Percentiles rank a stretch among this genome's conserved stretches.
These are phyloP conservation scores for Sarotherodon lohbergeri DNA, from an alignment of 2,113 vertebrate species.

Conservation along the genomic window DNA sequence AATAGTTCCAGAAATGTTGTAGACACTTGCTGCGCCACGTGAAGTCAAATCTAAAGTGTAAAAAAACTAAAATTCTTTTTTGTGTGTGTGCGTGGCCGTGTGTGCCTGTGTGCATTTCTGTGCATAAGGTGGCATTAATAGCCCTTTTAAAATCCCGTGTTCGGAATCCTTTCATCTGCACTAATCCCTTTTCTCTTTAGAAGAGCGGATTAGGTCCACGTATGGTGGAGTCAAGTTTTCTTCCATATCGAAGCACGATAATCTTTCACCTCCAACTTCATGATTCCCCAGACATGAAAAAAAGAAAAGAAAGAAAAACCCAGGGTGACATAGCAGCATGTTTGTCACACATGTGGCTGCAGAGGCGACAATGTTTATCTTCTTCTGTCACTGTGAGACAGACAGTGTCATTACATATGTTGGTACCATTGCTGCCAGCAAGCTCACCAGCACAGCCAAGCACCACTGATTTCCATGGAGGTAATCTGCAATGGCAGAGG, in stretches of 20 bases:
- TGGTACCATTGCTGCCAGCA: conserved; percentile 33
- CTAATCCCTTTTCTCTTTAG: conserved; percentile 32
- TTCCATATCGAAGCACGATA: not conserved
- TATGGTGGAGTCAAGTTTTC: not conserved
- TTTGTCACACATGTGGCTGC: not conserved
- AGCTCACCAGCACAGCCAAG: conserved; percentile 9
- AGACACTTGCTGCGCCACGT: not conserved
- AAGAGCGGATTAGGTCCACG: conserved; percentile 4
- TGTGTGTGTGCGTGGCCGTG: not conserved
- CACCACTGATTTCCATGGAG: conserved; percentile 36
- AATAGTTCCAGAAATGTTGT: not conserved
- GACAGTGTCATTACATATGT: conserved; percentile 52
- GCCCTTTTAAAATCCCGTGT: conserved; percentile 18
- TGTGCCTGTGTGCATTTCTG: not conserved
- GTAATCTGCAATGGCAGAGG: conserved; percentile 56
- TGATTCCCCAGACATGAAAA: not conserved
- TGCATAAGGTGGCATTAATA: conserved; percentile 4
- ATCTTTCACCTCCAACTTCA: conserved; percentile 24
- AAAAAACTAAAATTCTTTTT: not conserved
- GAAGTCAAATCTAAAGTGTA: not conserved
- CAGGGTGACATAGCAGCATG: not conserved
- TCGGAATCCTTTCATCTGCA: conserved; percentile 39
- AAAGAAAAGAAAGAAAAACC: not conserved
- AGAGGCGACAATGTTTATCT: conserved; percentile 35
- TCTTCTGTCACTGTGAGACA: conserved; percentile 2